phyloP scores from a whole-genome alignment of 2,113 vertebrate genomes.

The Circaetus gallicus region DNA sequence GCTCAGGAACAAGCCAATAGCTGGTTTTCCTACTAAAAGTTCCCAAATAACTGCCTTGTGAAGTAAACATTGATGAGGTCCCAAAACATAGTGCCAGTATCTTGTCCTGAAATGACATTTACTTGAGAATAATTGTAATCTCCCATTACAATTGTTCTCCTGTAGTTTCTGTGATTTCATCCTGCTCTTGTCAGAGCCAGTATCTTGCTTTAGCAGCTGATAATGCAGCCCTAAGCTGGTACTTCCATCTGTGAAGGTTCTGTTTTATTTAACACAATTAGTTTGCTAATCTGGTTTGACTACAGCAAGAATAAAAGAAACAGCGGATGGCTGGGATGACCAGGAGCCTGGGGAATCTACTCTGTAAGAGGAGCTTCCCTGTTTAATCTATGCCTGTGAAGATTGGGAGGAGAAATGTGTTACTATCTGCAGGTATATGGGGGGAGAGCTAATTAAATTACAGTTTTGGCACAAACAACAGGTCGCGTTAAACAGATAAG shows the following conservation, averaged over 20 bases:
- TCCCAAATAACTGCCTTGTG: not conserved
- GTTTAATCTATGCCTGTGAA: not conserved
- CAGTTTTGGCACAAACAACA: not conserved
- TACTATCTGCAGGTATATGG: not conserved
- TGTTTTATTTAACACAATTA: not conserved
- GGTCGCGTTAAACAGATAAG: not conserved
- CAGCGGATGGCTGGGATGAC: not conserved
- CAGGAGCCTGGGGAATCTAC: not conserved
- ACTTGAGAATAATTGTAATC: not conserved
- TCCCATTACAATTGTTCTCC: not conserved
- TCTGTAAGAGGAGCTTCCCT: not conserved
- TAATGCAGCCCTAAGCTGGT: not conserved
- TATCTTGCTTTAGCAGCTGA: not conserved
- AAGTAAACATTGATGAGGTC: not conserved
- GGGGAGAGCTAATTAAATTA: not conserved
- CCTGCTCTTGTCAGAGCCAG: not conserved
- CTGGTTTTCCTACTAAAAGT: not conserved
- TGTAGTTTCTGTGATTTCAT: not conserved
- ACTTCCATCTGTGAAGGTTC: not conserved
- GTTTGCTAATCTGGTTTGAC: not conserved
- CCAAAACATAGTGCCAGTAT: not conserved
- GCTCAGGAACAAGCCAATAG: not conserved
- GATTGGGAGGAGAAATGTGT: not conserved
- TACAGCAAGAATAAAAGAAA: not conserved
- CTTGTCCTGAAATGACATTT: not conserved